Percentiles rank a stretch among this genome's conserved stretches.
Evolutionary conservation across 2,888 invertebrate species (phyloP).

Genomic region (Orthosia cruda): DNA sequence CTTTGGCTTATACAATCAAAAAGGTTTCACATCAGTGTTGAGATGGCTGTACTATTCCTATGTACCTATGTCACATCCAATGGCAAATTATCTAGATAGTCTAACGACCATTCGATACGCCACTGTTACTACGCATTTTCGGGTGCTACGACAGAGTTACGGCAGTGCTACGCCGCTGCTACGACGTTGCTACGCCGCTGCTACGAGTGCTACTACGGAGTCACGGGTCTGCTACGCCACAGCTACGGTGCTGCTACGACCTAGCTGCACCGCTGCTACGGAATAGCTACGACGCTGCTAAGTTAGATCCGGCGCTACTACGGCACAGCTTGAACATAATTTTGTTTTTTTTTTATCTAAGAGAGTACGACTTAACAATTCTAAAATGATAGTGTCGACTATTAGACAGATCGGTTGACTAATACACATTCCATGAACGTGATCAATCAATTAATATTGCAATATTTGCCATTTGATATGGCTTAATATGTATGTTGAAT

Average conservation of each 20-base stretch:
- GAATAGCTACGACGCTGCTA: background rate
- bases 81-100: background rate
- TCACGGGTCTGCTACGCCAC: background rate
- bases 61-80: background rate
- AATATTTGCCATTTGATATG: background rate
- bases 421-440: no score
- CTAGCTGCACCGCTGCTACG: background rate
- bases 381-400: background rate
- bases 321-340: background rate
- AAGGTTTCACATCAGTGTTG: background rate
- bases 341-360: background rate
- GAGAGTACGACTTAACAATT: background rate
- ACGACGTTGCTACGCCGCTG: background rate
- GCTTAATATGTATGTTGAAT: slow-evolving; percentile 1
- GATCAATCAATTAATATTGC: no score
- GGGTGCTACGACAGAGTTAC: background rate
- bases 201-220: background rate
- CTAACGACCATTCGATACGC: background rate
- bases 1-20: background rate
- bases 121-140: background rate
- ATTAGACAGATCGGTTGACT: background rate
- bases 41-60: background rate
- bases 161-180: background rate
- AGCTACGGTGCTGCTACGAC: background rate
- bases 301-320: background rate